These are phyloP conservation scores for Drosophila affinis DNA, from an alignment of 2,888 invertebrate species.

Conservation along the genomic window DNA sequence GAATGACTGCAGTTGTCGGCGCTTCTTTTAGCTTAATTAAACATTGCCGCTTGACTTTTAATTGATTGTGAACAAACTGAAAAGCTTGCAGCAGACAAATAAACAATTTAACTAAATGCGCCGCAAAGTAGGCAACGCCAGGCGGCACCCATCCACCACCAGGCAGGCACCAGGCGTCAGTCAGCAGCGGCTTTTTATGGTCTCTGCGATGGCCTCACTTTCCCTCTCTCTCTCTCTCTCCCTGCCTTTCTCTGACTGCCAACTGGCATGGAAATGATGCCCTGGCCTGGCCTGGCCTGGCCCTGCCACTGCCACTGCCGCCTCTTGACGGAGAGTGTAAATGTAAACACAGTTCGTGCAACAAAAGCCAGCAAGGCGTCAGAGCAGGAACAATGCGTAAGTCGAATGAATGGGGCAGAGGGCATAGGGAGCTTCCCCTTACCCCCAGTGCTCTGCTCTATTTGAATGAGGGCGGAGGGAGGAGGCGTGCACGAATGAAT, in stretches of 20 bases:
- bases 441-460: neutral
- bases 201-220: slow-evolving; percentile 13
- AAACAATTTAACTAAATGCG: slow-evolving; percentile 80
- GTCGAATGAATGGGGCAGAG: slow-evolving; percentile 57
- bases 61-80: slow-evolving; percentile 78
- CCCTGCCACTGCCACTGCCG: slow-evolving; percentile 28
- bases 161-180: neutral
- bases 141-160: slow-evolving; percentile 43
- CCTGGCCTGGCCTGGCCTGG: slow-evolving; percentile 45
- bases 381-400: slow-evolving; percentile 74
- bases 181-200: slow-evolving; percentile 43
- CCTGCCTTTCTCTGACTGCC: slow-evolving; percentile 5
- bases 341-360: slow-evolving; percentile 72
- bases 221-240: neutral
- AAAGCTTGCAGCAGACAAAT: slow-evolving; percentile 60
- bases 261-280: slow-evolving; percentile 74
- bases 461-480: neutral
- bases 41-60: slow-evolving; percentile 77
- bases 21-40: slow-evolving; percentile 78
- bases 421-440: neutral
- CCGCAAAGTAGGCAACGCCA: slow-evolving; percentile 72
- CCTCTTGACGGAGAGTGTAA: slow-evolving; percentile 63
- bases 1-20: slow-evolving; percentile 45
- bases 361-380: slow-evolving; percentile 74
- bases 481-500: slow-evolving; percentile 45